Base-by-base conservation (phyloP, 2,888 invertebrate species). In the Ischnus inquisitorius region DNA sequence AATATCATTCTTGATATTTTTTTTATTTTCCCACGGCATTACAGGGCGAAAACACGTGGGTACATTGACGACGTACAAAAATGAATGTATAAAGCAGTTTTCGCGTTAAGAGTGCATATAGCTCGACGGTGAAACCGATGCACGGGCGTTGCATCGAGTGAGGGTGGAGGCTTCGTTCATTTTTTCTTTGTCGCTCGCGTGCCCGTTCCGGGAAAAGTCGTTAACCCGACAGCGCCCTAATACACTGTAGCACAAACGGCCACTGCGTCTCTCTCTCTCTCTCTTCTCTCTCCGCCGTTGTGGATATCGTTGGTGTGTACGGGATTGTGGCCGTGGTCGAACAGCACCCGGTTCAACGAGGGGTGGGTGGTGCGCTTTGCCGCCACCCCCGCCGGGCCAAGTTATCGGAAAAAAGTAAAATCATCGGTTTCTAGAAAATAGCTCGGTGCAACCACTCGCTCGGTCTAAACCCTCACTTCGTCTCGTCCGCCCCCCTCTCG, bases 331-430 rank as follows among this genome's bases (percentile, higher is more conserved):
- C 74, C 16, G 60, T 46, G 62, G 57, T 74, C 65, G 71, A 79
- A 83, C 79, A 74, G 79, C 74, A 79, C 69, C 34, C 62, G 57
- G 74, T 74, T 62, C 48, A 62, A 62, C 64, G 34, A 6, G 28
- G 68, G 62, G 62, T 51, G 74, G 78, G 22, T 51, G 46, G 43
- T 76, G 60, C 39, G 39, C n/a, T 54, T 62, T 2, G 72, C 43
- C 25, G 16, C 57, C 60, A 34, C 34, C 34, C 34, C 51, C 34
- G 57, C 72, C 72, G 16, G 43, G 46, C 46, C 72, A 62, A 79
- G 79, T 83, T 83, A 83, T 83, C 75, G 83, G 83, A 83, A 83
- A 83, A 83, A 83, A 62, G 83, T 83, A 79, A 83, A 83, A 83
- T 83, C 83, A 83, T 78, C 83, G 83, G 83, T 83, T 83, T 83